These are phyloP conservation scores for Drosophila phalerata DNA, from an alignment of 2,888 invertebrate species.

Conservation along the genomic window DNA sequence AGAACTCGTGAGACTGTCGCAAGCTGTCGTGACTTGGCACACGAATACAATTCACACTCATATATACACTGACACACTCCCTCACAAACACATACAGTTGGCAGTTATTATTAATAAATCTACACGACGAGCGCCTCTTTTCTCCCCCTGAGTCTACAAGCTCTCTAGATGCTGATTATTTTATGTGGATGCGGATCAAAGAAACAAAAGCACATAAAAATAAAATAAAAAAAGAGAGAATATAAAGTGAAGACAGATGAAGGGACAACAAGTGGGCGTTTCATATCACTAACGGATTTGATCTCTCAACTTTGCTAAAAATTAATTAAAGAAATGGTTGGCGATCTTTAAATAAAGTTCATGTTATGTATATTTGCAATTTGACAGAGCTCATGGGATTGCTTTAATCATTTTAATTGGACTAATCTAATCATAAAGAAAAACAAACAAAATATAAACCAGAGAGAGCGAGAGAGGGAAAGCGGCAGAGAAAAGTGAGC, in stretches of 20 bases:
- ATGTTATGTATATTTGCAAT: constrained; percentile 2
- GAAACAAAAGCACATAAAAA: constrained; percentile 26
- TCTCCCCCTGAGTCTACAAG: constrained; percentile 1
- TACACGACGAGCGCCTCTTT: constrained; percentile 17
- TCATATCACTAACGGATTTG: constrained; percentile 60
- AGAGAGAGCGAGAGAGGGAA: not conserved
- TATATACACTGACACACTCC: constrained; percentile 25
- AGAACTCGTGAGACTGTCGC: constrained; percentile 31
- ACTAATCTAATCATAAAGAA: constrained; percentile 64
- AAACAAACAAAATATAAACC: constrained; percentile 3
- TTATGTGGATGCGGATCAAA: constrained; percentile 64
- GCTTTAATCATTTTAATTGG: constrained; percentile 60
- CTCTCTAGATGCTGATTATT: constrained; percentile 57
- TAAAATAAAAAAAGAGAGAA: not conserved
- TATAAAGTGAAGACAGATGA: not conserved
- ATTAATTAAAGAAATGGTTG: constrained; percentile 19
- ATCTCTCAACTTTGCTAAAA: constrained; percentile 61
- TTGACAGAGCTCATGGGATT: constrained; percentile 23
- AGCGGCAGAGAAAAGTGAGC: constrained; percentile 3
- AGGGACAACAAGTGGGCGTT: constrained; percentile 45
- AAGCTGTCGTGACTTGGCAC: constrained; percentile 62
- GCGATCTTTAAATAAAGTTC: constrained; percentile 13
- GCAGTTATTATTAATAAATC: constrained; percentile 54
- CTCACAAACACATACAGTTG: constrained; percentile 9
- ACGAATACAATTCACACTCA: constrained; percentile 25